phyloP scores from a whole-genome alignment of 1,140 invertebrate genomes.

The Mylabris phalerata region DNA sequence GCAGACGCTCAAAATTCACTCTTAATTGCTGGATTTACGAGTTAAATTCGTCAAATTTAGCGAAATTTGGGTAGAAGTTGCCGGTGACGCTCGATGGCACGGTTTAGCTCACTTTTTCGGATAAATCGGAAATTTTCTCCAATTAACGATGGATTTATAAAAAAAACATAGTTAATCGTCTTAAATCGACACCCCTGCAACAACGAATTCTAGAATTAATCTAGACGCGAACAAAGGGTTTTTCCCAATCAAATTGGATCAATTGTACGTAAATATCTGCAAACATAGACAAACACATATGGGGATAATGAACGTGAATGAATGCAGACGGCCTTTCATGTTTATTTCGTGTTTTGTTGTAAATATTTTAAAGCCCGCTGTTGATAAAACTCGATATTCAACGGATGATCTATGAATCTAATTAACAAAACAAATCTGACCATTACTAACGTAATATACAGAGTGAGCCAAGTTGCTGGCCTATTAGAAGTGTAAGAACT shows the following conservation, averaged over 20 bases:
- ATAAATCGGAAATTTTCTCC: no score
- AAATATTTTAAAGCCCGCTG: constrained; percentile 20
- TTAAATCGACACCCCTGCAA: no score
- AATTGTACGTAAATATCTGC: background rate
- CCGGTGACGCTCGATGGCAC: no score
- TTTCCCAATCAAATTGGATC: background rate
- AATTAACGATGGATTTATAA: no score
- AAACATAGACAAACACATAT: constrained; percentile 1
- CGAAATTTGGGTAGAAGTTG: no score
- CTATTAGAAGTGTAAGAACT: no score
- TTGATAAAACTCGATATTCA: constrained; percentile 7
- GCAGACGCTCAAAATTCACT: no score
- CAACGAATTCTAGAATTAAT: no score
- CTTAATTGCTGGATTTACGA: no score
- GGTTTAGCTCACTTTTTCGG: no score
- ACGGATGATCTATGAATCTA: constrained; percentile 16
- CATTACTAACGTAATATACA: background rate
- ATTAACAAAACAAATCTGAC: constrained; percentile 12
- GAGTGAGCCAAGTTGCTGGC: background rate
- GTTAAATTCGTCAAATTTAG: no score
- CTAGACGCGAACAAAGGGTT: background rate
- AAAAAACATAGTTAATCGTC: no score
- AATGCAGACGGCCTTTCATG: constrained; percentile 17
- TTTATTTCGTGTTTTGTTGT: constrained; percentile 20
- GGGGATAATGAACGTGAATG: constrained; percentile 9